Percentiles rank a stretch among this genome's conserved stretches.
These are phyloP conservation scores for Lathamus discolor DNA, from an alignment of 2,113 vertebrate genomes.

Conservation along the genomic window DNA sequence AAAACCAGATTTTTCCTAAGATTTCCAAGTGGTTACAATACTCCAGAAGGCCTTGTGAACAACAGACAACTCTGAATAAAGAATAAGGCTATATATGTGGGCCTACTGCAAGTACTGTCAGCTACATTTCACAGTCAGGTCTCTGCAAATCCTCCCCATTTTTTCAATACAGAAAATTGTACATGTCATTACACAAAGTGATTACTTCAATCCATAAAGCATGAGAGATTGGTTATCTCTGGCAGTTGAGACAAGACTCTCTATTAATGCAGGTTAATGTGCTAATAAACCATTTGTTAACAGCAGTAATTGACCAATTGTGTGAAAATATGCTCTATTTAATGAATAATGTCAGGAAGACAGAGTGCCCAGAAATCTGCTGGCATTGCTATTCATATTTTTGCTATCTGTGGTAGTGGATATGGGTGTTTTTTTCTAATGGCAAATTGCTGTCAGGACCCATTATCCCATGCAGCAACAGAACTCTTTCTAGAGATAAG, in stretches of 20 bases:
- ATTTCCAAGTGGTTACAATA: neutral
- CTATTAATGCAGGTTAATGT: conserved; percentile 64
- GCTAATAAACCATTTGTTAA: conserved; percentile 69
- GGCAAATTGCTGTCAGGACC: neutral
- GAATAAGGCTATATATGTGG: neutral
- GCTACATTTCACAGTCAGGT: neutral
- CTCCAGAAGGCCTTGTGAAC: neutral
- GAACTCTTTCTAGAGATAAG: neutral
- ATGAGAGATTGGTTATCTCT: conserved; percentile 55
- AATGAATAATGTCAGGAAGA: conserved; percentile 36
- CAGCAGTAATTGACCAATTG: conserved; percentile 49
- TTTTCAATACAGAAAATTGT: conserved; percentile 27
- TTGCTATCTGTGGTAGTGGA: neutral
- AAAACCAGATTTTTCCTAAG: neutral
- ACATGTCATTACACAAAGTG: conserved; percentile 12
- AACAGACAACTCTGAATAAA: neutral
- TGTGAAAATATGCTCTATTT: conserved; percentile 57
- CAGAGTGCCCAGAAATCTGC: neutral
- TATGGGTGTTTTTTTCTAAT: neutral
- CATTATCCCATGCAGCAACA: neutral
- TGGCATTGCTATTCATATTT: neutral
- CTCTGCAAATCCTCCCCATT: neutral
- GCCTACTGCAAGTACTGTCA: neutral
- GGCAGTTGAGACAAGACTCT: conserved; percentile 44
- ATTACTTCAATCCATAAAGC: conserved; percentile 60